Evolutionary conservation across 2,113 vertebrate genomes (phyloP).

Genomic region (Actenoides lindsayi): DNA sequence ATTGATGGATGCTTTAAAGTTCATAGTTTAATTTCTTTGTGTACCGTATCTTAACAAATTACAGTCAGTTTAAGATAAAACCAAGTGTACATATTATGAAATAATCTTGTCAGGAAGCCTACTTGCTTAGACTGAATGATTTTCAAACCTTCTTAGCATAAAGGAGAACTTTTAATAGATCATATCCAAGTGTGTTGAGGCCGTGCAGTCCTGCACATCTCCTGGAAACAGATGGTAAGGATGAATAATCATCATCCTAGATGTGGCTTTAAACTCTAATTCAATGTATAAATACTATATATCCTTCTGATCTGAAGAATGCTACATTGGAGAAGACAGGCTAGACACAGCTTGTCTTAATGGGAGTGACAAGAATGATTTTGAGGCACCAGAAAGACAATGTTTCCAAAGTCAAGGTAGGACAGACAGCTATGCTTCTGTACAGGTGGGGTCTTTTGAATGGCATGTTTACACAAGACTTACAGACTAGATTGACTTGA

Average conservation of each 20-base stretch:
- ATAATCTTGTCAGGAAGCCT: conserved; percentile 18
- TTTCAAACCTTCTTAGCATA: conserved; percentile 43
- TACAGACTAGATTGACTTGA: neutral
- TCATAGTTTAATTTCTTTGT: conserved; percentile 50
- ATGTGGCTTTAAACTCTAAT: neutral
- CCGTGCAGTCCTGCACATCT: neutral
- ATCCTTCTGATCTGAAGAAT: neutral
- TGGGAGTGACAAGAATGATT: neutral
- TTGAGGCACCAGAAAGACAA: neutral
- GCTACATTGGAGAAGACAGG: neutral
- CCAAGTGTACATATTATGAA: conserved; percentile 17
- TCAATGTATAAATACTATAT: neutral
- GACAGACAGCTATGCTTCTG: neutral
- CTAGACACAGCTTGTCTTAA: neutral
- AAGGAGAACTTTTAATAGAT: conserved; percentile 21
- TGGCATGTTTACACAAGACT: neutral
- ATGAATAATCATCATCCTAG: neutral
- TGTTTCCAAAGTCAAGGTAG: neutral
- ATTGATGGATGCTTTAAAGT: conserved; percentile 58
- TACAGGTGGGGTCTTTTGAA: neutral
- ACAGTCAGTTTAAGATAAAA: conserved; percentile 12
- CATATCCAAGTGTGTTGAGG: neutral
- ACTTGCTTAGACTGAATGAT: neutral
- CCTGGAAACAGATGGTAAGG: neutral
- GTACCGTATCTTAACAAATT: conserved; percentile 39